Evolutionary conservation across 30 jellyfish, hydroid and myxozoan genomes (phyloP).

Genomic region (Nemopilema nomurai): DNA sequence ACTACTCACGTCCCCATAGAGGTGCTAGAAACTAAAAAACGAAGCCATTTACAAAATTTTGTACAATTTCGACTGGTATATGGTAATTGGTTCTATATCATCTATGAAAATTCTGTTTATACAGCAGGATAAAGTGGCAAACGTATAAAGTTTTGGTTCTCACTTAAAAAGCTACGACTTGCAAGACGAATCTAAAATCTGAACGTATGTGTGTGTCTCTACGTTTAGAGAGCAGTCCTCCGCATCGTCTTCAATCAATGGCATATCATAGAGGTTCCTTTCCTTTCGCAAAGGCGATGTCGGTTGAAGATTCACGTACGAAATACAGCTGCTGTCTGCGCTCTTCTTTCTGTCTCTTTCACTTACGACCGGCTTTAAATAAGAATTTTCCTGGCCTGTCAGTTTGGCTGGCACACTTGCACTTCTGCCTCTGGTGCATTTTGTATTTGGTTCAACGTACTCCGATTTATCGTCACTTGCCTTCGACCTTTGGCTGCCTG

Average conservation of each 20-base stretch:
- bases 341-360: constrained; percentile 45
- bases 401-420: constrained; percentile 64
- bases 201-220: constrained; percentile 21
- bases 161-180: neutral
- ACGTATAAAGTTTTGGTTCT: no score
- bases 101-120: no score
- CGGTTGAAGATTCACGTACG: constrained; percentile 44
- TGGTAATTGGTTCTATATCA: no score
- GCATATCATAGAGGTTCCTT: constrained; percentile 60
- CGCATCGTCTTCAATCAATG: constrained; percentile 33
- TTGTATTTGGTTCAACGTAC: constrained; percentile 51
- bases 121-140: no score
- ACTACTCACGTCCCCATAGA: no score
- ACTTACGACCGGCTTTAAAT: constrained; percentile 47
- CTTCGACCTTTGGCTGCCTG: neutral
- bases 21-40: no score
- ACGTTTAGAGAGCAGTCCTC: constrained; percentile 8
- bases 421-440: constrained; percentile 40
- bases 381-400: constrained; percentile 13
- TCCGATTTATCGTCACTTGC: constrained; percentile 13
- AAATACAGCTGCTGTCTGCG: neutral
- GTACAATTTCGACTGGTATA: no score
- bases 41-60: no score
- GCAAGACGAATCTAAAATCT: constrained; percentile 29
- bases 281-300: constrained; percentile 42